phyloP scores from a whole-genome alignment of 2,888 invertebrate genomes.

The Dynastes hyllus region DNA sequence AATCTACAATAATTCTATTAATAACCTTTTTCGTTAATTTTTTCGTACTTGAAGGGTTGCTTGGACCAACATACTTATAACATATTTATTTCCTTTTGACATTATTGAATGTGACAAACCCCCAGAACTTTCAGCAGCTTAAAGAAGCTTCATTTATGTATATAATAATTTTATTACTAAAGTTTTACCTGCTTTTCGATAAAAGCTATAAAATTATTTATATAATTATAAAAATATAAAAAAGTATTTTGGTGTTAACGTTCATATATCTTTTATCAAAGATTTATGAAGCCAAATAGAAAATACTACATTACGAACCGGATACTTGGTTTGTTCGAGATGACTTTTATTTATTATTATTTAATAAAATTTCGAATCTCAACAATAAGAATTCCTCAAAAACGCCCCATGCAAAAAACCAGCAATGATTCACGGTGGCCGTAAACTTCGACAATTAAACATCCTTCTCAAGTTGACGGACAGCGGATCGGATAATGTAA shows the following conservation, averaged over 20 bases:
- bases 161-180: too few relatives aligned
- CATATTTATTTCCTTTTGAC: too few relatives aligned
- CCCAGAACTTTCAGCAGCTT: too few relatives aligned
- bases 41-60: too few relatives aligned
- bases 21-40: too few relatives aligned
- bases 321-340: background rate
- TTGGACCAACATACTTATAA: too few relatives aligned
- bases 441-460: conserved; percentile 39
- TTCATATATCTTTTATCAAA: background rate
- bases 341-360: background rate
- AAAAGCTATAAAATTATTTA: too few relatives aligned
- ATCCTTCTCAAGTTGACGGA: conserved; percentile 37
- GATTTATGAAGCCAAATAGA: background rate
- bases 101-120: too few relatives aligned
- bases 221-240: background rate
- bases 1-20: too few relatives aligned
- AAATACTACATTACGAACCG: background rate
- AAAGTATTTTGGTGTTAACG: background rate
- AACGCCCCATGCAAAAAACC: too few relatives aligned
- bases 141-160: too few relatives aligned
- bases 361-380: conserved; percentile 31
- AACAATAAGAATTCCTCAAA: conserved; percentile 19
- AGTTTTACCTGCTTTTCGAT: too few relatives aligned
- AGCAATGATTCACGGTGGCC: conserved; percentile 10
- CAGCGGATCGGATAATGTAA: conserved; percentile 24